A percentile compares a stretch with the other conserved stretches of the same genome.
Evolutionary conservation across 1,140 invertebrate genomes (phyloP).

Genomic region (Brachionus rotundiformis): DNA sequence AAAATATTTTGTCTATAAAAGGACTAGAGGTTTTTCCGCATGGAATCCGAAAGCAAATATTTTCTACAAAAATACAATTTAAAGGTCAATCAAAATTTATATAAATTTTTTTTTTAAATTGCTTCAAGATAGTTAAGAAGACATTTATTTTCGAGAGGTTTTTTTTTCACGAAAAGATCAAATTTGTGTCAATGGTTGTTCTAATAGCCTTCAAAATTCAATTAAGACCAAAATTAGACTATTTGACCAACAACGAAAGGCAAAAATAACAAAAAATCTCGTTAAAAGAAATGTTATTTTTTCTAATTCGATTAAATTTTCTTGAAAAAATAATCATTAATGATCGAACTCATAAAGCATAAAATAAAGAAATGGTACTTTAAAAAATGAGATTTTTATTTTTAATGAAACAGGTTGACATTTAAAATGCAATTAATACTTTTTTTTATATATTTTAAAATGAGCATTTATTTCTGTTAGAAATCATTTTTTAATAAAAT

Average conservation of each 20-base stretch:
- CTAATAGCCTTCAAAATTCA: conserved; percentile 47
- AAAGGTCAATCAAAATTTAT: background rate
- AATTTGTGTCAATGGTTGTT: conserved; percentile 40
- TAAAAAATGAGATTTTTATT: conserved; percentile 37
- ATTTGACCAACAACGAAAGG: conserved; percentile 18
- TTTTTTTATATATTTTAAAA: too few species aligned
- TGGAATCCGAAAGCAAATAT: conserved; percentile 18
- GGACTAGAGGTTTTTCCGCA: background rate
- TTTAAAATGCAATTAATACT: conserved; percentile 45
- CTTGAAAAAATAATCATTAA: conserved; percentile 35
- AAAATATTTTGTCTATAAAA: background rate
- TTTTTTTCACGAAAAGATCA: conserved; percentile 32
- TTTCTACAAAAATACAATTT: background rate
- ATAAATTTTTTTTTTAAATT: background rate
- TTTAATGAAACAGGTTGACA: conserved; percentile 51
- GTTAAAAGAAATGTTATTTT: conserved; percentile 40
- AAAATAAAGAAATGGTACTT: conserved; percentile 37
- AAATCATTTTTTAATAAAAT: background rate
- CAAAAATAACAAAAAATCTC: conserved; percentile 22
- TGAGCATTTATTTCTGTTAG: conserved; percentile 7
- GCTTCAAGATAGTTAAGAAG: conserved; percentile 32
- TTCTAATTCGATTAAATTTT: conserved; percentile 47
- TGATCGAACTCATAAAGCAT: conserved; percentile 39
- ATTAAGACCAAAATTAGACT: conserved; percentile 18
- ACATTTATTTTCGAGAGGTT: conserved; percentile 24